phyloP scores from a whole-genome alignment of 2,888 invertebrate genomes.

The Lithophane socia region DNA sequence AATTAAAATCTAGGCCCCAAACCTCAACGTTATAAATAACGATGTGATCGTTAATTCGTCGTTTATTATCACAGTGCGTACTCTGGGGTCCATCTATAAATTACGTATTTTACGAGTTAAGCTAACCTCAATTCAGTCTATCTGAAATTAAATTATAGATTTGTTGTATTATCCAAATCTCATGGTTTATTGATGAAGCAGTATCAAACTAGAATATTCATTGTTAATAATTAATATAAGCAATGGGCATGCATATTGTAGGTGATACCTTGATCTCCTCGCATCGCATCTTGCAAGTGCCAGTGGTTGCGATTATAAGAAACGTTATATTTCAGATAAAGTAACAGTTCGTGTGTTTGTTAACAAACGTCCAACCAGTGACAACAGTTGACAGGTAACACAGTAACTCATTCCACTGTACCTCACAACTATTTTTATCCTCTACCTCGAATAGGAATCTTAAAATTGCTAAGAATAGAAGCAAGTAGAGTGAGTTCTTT shows the following conservation, averaged over 20 bases:
- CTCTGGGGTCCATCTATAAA: constrained; percentile 59
- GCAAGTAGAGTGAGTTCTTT: constrained; percentile 36
- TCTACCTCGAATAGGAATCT: constrained; percentile 6
- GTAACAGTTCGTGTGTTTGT: constrained; percentile 39
- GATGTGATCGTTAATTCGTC: constrained; percentile 48
- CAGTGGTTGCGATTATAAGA: constrained; percentile 7
- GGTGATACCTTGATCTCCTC: constrained; percentile 16
- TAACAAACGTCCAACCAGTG: constrained; percentile 14
- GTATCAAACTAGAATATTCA: constrained; percentile 43
- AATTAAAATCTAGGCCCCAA: constrained; percentile 54
- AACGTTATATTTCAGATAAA: constrained; percentile 19
- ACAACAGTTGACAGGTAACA: constrained; percentile 27
- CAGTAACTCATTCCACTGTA: constrained; percentile 35
- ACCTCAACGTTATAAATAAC: constrained; percentile 54
- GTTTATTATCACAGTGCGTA: constrained; percentile 53
- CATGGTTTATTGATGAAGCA: constrained; percentile 42
- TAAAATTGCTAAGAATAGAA: constrained; percentile 37
- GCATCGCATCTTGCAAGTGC: background rate
- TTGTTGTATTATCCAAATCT: constrained; percentile 48
- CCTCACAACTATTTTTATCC: constrained; percentile 24
- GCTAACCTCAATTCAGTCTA: constrained; percentile 59
- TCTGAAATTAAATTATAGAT: constrained; percentile 60
- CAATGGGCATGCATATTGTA: constrained; percentile 13
- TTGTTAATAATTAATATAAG: constrained; percentile 27
- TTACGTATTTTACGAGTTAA: constrained; percentile 61